Base-by-base conservation (phyloP, 2,888 invertebrate species). In the Aleiodes alternator region DNA sequence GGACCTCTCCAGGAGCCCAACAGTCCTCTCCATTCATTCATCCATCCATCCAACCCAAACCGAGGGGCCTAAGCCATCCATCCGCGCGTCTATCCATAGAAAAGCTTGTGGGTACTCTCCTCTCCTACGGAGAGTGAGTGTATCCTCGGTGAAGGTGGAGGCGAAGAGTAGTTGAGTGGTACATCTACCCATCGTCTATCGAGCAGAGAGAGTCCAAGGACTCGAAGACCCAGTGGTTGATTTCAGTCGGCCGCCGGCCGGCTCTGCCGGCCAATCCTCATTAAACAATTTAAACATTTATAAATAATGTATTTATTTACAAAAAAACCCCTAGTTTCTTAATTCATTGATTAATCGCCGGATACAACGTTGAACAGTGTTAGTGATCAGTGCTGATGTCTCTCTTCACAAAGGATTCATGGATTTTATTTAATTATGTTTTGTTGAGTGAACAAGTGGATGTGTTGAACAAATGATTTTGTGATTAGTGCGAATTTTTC, bases 1-100 rank as follows among this genome's bases (percentile, higher is more conserved):
- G 89, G 89, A 87, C 88, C 89, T 89, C 89, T 89, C 89, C 89
- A 89, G 87, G 87, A 88, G 87, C 87, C 89, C 87, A 87, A 89
- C 88, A 88, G 89, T 89, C 88, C 86, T 86, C 86, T 85, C 83
- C 84, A 84, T 86, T 82, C 85, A 85, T 85, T 84, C 85, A 85
- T 84, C 79, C 84, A 86, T 85, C 79, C 84, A 86, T 84, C 81
- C 84, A 81, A 76, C 77, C 80, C 79, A 77, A 69, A 74, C 75
- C 2, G 76, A n/a, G 23, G 71, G 23, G 71, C 76, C 80, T 64
- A 43, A 78, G 70, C 79, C 78, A 84, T 80, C 83, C 84, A 85
- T 70, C 82, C 83, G 64, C 83, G 48, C 64, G 85, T 82, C 84
- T 83, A 86, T 82, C 85, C 84, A 86, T 83, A 79, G 78, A 78